Conservation (phyloP, 2,797 vertebrate species). For the Trachurus trachurus region DNA sequence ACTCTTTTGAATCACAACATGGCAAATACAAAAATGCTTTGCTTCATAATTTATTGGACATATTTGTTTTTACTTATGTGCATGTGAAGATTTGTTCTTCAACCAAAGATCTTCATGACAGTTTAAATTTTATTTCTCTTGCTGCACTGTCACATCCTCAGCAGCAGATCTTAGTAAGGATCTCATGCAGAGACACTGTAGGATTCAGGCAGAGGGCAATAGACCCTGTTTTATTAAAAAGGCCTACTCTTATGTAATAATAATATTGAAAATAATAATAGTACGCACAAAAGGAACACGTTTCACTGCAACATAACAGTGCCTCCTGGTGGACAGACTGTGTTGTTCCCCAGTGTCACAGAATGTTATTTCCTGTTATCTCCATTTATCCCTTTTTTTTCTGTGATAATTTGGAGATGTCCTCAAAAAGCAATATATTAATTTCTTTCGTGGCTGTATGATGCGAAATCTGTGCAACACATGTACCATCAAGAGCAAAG, state of each 20-base stretch:
- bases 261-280: constrained; percentile 41
- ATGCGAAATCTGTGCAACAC: constrained; percentile 37
- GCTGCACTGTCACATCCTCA: constrained; percentile 43
- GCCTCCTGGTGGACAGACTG: constrained; percentile 84
- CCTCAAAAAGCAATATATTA: constrained; percentile 84
- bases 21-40: constrained; percentile 35
- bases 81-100: constrained; percentile 61
- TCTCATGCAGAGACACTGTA: constrained; percentile 48
- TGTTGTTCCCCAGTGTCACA: constrained; percentile 76
- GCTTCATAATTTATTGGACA: constrained; percentile 35
- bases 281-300: constrained; percentile 68
- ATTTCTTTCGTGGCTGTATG: constrained; percentile 72
- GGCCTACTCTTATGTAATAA: constrained; percentile 62
- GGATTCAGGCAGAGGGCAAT: constrained; percentile 47
- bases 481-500: constrained; percentile 53
- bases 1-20: constrained; percentile 14
- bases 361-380: constrained; percentile 74
- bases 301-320: constrained; percentile 75
- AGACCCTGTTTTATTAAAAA: constrained; percentile 50
- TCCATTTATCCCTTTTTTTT: constrained; percentile 63
- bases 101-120: constrained; percentile 78
- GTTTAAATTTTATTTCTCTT: constrained; percentile 42
- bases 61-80: constrained; percentile 40
- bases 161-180: constrained; percentile 42
- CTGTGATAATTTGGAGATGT: constrained; percentile 73